Base-by-base conservation (phyloP, 1,140 invertebrate genomes). In the Heliconius hewitsoni region DNA sequence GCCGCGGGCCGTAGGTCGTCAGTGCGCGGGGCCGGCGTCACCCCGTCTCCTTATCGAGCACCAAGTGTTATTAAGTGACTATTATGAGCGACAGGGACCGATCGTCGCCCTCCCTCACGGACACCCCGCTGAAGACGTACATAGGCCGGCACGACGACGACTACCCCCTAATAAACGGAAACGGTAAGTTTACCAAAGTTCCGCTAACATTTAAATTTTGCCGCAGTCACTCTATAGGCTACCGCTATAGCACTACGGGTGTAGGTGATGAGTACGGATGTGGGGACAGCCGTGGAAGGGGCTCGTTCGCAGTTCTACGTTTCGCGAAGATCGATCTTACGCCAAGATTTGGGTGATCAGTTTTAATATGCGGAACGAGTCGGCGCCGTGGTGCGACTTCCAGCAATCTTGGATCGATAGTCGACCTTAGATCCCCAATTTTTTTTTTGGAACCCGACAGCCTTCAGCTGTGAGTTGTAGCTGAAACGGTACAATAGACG, bases 11-110 rank as follows among this genome's bases (percentile, higher is more conserved):
- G 92, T 87, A 92, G 92, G 91, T 93, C 91, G 91, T 86, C 88
- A 89, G 89, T 89, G 90, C 86, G 89, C 89, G 90, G 90, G 92
- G 89, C 91, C 91, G 89, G 92, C 89, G 87, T 89, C 88, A 84
- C 88, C 89, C 91, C 92, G 91, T 90, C 84, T 83, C 87, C 79
- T 88, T 90, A 72, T 91, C 86, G 85, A 78, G 81, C 86, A 85
- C 82, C 82, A 84, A 87, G 88, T 90, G 90, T 90, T 87, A 76
- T 55, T 85, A 91, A 92, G 92, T 93, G 93, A 90, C 84, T 90
- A 93, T 89, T 90, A 97, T 97, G 96, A 97, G 96, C 95, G 96
- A 97, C 95, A 96, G 96, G 96, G 96, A 97, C 95, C 96, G 96
- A 95, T 96, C 96, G 92, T 97, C 96, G 95, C 96, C 96, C 94